Evolutionary conservation across 2,113 vertebrate genomes (phyloP).

Genomic region (Scytalopus superciliaris): DNA sequence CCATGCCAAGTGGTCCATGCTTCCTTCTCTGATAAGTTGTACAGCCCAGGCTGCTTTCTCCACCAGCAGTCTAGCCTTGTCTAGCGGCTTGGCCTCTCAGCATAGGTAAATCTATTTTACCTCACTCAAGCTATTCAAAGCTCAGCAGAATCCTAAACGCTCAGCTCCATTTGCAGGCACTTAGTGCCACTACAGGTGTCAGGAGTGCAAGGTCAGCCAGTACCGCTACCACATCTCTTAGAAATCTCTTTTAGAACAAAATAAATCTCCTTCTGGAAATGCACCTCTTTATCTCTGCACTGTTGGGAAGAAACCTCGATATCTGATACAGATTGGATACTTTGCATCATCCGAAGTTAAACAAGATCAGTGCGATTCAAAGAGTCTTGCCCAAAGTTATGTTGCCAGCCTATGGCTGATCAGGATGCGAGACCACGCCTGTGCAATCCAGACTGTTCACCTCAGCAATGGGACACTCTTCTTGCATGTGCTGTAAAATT

Average conservation of each 20-base stretch:
- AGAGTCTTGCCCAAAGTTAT: neutral
- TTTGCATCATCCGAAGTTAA: neutral
- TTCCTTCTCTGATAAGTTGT: neutral
- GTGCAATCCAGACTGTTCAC: neutral
- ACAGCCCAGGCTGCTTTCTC: neutral
- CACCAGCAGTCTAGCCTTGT: neutral
- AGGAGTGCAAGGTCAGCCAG: neutral
- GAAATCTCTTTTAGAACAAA: neutral
- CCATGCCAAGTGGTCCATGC: accelerated
- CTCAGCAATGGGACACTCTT: neutral
- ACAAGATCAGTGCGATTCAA: neutral
- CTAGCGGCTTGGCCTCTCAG: neutral
- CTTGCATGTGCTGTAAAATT: neutral
- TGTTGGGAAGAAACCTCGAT: neutral
- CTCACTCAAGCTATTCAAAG: neutral
- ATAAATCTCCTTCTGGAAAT: neutral
- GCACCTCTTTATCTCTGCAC: neutral
- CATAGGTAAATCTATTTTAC: neutral
- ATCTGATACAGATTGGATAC: neutral
- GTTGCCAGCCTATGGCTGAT: neutral
- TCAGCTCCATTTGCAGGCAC: neutral
- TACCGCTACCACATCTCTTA: accelerated
- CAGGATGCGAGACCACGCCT: neutral
- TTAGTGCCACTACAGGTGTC: neutral
- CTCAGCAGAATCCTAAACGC: neutral